Conservation (phyloP, 2,113 vertebrate species). For the Felis catus region F.catus_Fca126_mat1.0 CM031417.1:107061501-107062000, state of each 20-base stretch:
- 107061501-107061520: background rate
- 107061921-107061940: background rate
- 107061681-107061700: background rate
- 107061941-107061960: constrained; percentile 25
- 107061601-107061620: background rate
- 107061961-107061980: constrained; percentile 20
- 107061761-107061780: background rate
- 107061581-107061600: background rate
- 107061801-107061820: constrained; percentile 16
- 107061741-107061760: background rate
- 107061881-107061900: constrained; percentile 1
- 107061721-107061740: background rate
- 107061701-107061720: background rate
- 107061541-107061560: background rate
- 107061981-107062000: background rate
- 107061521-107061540: background rate
- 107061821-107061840: constrained; percentile 27
- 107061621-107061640: background rate
- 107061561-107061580: background rate
- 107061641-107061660: constrained; percentile 30
- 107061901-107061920: background rate
- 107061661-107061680: background rate
- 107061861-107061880: background rate
- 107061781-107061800: constrained; percentile 27
- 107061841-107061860: background rate